These are phyloP conservation scores for Ennomos erosarius DNA, from an alignment of 2,888 invertebrate species.

Conservation along the genomic window DNA sequence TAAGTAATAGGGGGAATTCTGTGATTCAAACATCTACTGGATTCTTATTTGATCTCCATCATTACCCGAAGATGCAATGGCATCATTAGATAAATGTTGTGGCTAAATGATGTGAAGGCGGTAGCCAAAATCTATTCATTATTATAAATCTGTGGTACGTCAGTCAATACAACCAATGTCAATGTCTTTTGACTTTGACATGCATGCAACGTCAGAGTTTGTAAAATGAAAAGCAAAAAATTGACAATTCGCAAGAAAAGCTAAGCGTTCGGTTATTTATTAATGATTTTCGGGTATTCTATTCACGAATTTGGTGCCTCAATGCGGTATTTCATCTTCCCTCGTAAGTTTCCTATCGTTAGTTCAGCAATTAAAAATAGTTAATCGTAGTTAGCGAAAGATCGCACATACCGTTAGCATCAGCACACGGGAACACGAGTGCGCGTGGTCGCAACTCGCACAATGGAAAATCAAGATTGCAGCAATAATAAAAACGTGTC, in stretches of 20 bases:
- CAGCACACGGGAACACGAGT: conserved; percentile 30
- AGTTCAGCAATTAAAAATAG: background rate
- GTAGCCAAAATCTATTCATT: background rate
- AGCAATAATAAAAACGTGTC: conserved; percentile 80
- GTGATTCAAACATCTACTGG: no score
- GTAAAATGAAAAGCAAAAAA: conserved; percentile 23
- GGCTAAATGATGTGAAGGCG: background rate
- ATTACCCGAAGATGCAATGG: no score
- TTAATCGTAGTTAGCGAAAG: conserved; percentile 4
- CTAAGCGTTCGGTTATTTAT: conserved; percentile 9
- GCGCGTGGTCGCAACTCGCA: conserved; percentile 50
- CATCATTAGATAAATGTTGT: no score
- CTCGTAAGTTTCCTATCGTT: background rate
- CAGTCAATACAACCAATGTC: background rate
- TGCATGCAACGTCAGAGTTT: conserved; percentile 15
- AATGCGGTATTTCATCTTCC: conserved; percentile 8
- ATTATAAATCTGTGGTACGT: background rate
- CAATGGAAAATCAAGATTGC: conserved; percentile 76
- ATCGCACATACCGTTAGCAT: conserved; percentile 22
- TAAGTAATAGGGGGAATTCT: no score
- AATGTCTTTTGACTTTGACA: background rate
- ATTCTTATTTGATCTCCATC: no score
- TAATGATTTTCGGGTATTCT: conserved; percentile 8
- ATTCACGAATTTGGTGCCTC: conserved; percentile 5
- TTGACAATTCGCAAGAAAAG: conserved; percentile 10